Percentiles rank a stretch among this genome's conserved stretches.
phyloP scores from a whole-genome alignment of 1,140 invertebrate genomes.

The Ridgeia piscesae region DNA sequence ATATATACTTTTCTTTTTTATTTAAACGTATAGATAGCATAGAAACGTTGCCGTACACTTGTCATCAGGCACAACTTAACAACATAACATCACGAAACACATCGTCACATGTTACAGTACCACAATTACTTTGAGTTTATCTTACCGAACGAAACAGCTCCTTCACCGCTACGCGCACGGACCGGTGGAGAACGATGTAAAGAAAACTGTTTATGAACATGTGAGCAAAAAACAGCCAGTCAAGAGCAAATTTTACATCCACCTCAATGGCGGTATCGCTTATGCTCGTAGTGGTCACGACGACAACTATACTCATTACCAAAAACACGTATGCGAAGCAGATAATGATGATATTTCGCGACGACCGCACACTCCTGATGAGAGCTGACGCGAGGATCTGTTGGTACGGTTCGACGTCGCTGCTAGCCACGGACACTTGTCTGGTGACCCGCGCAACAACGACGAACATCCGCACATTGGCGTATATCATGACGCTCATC shows the following conservation, averaged over 20 bases:
- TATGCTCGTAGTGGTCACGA: background rate
- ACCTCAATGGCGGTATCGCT: background rate
- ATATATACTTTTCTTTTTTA: too few relatives aligned
- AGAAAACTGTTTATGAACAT: background rate
- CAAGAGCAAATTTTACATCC: background rate
- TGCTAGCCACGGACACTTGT: background rate
- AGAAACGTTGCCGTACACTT: background rate
- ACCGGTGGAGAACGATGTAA: background rate
- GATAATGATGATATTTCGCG: constrained; percentile 18
- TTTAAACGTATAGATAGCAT: background rate
- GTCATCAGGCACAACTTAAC: background rate
- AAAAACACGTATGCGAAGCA: background rate
- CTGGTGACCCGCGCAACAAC: background rate
- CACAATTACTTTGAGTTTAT: background rate
- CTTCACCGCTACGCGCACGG: background rate
- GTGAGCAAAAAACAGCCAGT: background rate
- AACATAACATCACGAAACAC: background rate
- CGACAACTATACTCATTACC: background rate
- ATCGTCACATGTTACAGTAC: background rate
- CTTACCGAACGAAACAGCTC: background rate
- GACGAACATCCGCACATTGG: background rate
- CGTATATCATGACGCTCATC: background rate
- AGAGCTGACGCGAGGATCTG: background rate
- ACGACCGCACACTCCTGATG: background rate
- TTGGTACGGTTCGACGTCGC: background rate